Conservation (phyloP, 2,113 vertebrate genomes). For the Nothocercus nigrocapillus region DNA sequence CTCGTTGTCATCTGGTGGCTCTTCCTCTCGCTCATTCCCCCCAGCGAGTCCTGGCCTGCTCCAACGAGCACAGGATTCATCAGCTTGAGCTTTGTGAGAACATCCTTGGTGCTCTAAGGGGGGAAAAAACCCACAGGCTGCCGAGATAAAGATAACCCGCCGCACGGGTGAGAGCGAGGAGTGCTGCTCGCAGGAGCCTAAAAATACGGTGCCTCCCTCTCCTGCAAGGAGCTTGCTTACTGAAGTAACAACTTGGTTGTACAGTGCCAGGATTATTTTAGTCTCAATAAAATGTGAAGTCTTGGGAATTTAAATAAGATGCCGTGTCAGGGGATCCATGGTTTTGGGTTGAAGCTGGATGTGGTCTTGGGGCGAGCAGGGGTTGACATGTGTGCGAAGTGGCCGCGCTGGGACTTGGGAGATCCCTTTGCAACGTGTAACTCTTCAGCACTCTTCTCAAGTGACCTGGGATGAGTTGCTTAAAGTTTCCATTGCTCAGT, state of each 20-base stretch:
- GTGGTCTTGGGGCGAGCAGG: neutral
- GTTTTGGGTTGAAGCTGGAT: neutral
- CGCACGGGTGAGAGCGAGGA: slow-evolving; percentile 68
- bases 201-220: slow-evolving; percentile 56
- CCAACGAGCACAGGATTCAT: slow-evolving; percentile 53
- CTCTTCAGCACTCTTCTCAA: neutral
- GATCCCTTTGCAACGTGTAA: neutral
- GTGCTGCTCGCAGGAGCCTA: slow-evolving; percentile 60
- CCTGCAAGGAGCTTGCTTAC: neutral
- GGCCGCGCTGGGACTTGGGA: neutral
- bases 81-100: slow-evolving; percentile 54
- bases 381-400: neutral
- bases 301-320: slow-evolving; percentile 1
- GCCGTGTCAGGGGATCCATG: neutral
- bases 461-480: neutral
- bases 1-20: slow-evolving; percentile 61
- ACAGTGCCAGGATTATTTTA: slow-evolving; percentile 13
- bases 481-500: neutral
- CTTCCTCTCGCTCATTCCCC: slow-evolving; percentile 63
- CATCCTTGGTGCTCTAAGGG: slow-evolving; percentile 52
- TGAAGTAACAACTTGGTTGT: slow-evolving; percentile 52
- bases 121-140: slow-evolving; percentile 63
- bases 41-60: slow-evolving; percentile 58
- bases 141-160: slow-evolving; percentile 68
- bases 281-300: slow-evolving; percentile 6